phyloP scores from a whole-genome alignment of 2,797 vertebrate species.

The Hylomyscus alleni region DNA sequence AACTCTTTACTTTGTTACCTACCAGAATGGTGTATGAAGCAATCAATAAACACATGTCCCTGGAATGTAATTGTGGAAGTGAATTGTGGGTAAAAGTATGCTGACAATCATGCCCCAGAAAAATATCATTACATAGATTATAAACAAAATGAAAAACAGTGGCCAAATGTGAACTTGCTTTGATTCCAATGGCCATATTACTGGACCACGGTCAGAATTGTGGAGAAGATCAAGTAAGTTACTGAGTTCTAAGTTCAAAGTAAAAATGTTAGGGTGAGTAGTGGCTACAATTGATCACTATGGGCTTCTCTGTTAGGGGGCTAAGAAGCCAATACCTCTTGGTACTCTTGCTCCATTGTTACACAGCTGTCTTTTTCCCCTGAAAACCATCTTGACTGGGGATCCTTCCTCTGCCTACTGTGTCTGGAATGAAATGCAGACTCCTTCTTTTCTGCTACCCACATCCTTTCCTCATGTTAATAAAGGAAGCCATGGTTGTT shows the following conservation, averaged over 20 bases:
- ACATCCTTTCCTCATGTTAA: accelerated
- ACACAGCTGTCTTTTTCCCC: background rate
- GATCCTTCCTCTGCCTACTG: background rate
- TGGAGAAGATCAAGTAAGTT: background rate
- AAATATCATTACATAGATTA: background rate
- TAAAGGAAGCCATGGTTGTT: background rate
- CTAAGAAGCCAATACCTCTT: background rate
- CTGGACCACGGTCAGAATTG: background rate
- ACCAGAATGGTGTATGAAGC: background rate
- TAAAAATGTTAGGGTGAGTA: background rate
- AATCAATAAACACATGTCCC: background rate
- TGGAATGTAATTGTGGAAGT: background rate
- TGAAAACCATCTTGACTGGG: background rate
- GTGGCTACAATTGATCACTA: background rate
- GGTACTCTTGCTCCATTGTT: background rate
- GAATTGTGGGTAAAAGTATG: background rate
- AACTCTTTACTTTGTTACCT: slow-evolving; percentile 36
- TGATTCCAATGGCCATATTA: background rate
- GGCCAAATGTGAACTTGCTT: background rate
- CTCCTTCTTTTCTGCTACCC: background rate
- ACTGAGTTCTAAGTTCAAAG: background rate
- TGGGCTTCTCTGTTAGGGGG: too few relatives aligned
- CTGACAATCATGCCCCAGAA: background rate
- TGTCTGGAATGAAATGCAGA: background rate
- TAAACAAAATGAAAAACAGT: background rate